phyloP scores from a whole-genome alignment of 2,113 vertebrate species.

The Trogon surrucura region DNA sequence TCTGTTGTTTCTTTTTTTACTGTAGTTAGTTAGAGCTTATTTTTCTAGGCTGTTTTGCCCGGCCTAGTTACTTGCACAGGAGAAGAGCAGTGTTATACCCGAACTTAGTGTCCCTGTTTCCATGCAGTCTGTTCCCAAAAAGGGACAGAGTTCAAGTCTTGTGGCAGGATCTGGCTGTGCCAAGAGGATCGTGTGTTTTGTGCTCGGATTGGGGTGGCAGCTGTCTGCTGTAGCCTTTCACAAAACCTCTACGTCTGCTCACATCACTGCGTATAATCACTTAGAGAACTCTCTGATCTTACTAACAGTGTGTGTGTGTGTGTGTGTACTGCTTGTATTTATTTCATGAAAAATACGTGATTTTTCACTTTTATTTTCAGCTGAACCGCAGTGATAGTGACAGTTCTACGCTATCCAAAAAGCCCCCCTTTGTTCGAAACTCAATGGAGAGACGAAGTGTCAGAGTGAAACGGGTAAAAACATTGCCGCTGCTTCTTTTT shows the following conservation, averaged over 20 bases:
- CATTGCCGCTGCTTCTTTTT: neutral
- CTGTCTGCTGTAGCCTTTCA: neutral
- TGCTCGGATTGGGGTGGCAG: neutral
- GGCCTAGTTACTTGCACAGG: neutral
- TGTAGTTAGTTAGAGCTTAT: neutral
- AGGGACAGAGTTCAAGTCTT: neutral
- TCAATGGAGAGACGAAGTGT: constrained; percentile 93
- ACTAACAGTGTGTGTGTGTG: neutral
- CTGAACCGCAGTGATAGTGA: constrained; percentile 98
- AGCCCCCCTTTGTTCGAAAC: constrained; percentile 93
- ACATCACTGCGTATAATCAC: neutral
- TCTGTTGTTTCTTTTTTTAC: neutral
- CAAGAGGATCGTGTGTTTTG: neutral
- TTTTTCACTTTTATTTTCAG: constrained; percentile 68
- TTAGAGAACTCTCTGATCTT: neutral
- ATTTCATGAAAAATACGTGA: neutral
- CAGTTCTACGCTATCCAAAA: constrained; percentile 95
- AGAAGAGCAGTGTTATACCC: neutral
- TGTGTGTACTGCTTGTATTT: neutral
- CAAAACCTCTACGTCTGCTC: neutral
- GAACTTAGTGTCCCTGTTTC: neutral
- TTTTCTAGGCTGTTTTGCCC: neutral
- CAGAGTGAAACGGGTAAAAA: constrained; percentile 91
- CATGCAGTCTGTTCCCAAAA: neutral
- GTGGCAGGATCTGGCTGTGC: neutral